Percentiles rank a stretch among this genome's conserved stretches.
Conservation (phyloP, 2,113 vertebrate genomes). For the Thunnus maccoyii region DNA sequence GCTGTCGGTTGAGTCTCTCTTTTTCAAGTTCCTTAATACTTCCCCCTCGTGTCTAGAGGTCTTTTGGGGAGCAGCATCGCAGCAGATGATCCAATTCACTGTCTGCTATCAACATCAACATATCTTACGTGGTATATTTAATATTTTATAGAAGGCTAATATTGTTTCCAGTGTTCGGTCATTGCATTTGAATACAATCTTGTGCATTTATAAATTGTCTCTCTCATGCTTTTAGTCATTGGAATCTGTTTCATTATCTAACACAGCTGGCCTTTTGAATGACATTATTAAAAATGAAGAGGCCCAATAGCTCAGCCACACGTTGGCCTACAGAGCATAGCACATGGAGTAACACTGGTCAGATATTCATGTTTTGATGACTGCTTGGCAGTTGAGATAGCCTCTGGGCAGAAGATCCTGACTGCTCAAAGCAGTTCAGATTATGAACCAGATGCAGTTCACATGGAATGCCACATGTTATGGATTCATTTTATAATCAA, state of each 20-base stretch:
- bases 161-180: constrained; percentile 11
- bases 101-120: constrained; percentile 3
- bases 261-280: constrained; percentile 23
- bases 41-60: constrained; percentile 33
- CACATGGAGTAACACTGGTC: constrained; percentile 40
- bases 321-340: constrained; percentile 6
- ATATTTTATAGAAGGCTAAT: not conserved
- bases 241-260: not conserved
- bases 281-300: not conserved
- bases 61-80: not conserved
- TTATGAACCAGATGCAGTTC: constrained; percentile 65
- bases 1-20: constrained; percentile 34
- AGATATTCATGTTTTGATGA: constrained; percentile 58
- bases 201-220: not conserved
- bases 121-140: not conserved
- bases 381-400: constrained; percentile 44
- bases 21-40: constrained; percentile 50
- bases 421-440: constrained; percentile 47
- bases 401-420: constrained; percentile 47
- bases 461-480: constrained; percentile 48
- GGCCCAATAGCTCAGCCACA: constrained; percentile 6
- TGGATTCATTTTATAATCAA: constrained; percentile 52
- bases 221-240: not conserved
- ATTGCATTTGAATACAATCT: not conserved
- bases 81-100: constrained; percentile 15